Percentiles rank a stretch among this genome's conserved stretches.
Conservation (phyloP, 2,113 vertebrate genomes). For the Limnothrissa miodon region DNA sequence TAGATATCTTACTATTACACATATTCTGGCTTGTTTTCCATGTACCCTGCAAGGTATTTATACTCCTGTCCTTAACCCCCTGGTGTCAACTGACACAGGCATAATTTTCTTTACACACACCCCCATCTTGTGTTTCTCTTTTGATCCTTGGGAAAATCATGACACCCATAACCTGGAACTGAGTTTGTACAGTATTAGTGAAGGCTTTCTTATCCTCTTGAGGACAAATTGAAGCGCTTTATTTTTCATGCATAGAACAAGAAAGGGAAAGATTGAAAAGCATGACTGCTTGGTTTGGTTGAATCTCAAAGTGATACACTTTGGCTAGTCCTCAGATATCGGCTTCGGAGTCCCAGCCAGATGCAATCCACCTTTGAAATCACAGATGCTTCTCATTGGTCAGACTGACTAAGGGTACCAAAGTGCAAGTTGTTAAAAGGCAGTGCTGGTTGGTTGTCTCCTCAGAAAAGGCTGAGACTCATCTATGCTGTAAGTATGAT, state of each 20-base stretch:
- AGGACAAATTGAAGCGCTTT: background rate
- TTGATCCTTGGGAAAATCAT: conserved; percentile 50
- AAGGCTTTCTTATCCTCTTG: conserved; percentile 15
- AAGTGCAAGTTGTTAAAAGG: conserved; percentile 44
- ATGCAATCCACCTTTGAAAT: conserved; percentile 36
- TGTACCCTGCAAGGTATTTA: background rate
- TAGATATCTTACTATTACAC: background rate
- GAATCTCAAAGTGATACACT: conserved; percentile 35
- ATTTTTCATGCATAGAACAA: conserved; percentile 1
- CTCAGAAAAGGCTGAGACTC: background rate
- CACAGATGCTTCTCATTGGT: conserved; percentile 36
- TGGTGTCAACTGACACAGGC: conserved; percentile 29
- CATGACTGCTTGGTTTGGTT: background rate
- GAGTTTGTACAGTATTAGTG: background rate
- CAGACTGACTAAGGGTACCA: conserved; percentile 2
- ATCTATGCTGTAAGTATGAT: background rate
- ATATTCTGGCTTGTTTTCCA: background rate
- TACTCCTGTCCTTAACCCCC: conserved; percentile 23
- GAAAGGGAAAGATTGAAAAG: background rate
- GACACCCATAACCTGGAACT: conserved; percentile 35
- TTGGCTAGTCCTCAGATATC: conserved; percentile 44
- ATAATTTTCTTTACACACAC: background rate
- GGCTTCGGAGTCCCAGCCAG: conserved; percentile 38
- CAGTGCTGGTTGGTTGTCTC: conserved; percentile 21
- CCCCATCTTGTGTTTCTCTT: conserved; percentile 32